Conservation (phyloP, 1,140 invertebrate genomes). For the Vanessa tameamea region DNA sequence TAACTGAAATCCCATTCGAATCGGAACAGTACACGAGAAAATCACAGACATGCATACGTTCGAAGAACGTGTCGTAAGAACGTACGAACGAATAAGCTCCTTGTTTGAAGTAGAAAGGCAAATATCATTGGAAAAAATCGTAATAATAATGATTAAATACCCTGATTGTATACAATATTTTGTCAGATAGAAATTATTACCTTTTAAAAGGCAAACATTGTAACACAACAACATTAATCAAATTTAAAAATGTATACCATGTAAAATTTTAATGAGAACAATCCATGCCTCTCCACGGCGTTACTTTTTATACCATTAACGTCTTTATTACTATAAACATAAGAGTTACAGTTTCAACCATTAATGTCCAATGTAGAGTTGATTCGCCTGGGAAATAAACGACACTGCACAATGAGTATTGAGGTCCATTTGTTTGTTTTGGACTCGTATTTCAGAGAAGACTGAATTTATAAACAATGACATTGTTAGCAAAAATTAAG, state of each 20-base stretch:
- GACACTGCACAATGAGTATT: slow-evolving; percentile 33
- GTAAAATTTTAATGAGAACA: slow-evolving; percentile 24
- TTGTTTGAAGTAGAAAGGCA: no score
- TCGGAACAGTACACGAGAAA: no score
- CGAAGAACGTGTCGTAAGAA: no score
- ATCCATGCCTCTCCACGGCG: neutral
- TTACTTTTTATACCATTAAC: slow-evolving; percentile 3
- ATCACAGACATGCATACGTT: no score
- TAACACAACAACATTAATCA: slow-evolving; percentile 6
- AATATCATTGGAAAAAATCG: no score
- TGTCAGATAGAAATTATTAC: neutral
- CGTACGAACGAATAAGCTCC: no score
- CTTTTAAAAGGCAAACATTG: neutral
- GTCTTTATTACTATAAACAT: slow-evolving; percentile 1
- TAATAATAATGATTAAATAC: no score
- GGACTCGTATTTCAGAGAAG: slow-evolving; percentile 38
- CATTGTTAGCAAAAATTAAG: slow-evolving; percentile 41
- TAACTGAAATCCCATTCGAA: no score
- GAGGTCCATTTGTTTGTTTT: slow-evolving; percentile 63
- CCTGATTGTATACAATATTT: neutral
- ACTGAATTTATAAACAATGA: slow-evolving; percentile 44
- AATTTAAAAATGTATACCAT: slow-evolving; percentile 13
- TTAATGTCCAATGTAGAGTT: slow-evolving; percentile 16
- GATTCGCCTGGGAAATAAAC: slow-evolving; percentile 41
- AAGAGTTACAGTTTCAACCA: slow-evolving; percentile 11